Conservation (phyloP, 2,113 vertebrate genomes). For the Onychostruthus taczanowskii region DNA sequence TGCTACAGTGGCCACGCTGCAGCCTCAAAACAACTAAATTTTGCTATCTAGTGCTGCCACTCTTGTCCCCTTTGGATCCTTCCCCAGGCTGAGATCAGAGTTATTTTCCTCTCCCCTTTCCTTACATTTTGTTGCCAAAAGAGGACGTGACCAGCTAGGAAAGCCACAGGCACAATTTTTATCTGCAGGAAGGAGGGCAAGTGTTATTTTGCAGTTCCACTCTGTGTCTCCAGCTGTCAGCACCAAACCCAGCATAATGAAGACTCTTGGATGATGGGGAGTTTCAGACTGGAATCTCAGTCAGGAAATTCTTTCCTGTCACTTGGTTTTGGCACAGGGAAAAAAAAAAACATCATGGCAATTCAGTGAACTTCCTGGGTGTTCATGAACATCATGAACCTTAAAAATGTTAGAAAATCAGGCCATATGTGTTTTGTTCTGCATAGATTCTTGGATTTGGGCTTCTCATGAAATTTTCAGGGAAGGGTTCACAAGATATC, state of each 20-base stretch:
- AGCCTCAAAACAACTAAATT: not conserved
- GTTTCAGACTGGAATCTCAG: not conserved
- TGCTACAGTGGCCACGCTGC: not conserved
- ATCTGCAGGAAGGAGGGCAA: not conserved
- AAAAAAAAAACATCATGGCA: not conserved
- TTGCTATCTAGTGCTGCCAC: not conserved
- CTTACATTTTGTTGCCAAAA: not conserved
- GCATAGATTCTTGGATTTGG: not conserved
- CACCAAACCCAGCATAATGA: not conserved
- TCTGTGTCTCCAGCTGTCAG: not conserved
- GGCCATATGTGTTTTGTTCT: not conserved
- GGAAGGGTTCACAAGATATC: not conserved
- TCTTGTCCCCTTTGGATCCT: not conserved
- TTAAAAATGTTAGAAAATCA: not conserved
- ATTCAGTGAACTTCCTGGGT: not conserved
- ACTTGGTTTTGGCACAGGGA: not conserved
- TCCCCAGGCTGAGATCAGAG: not conserved
- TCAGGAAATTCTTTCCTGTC: not conserved
- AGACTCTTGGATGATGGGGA: not conserved
- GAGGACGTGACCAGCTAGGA: not conserved
- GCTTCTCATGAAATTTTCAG: not conserved
- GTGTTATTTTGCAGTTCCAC: not conserved
- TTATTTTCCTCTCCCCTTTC: not conserved
- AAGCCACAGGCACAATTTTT: not conserved
- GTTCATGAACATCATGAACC: not conserved